Base-by-base conservation (phyloP, 2,797 vertebrate genomes). In the Myotis vivesi region DNA sequence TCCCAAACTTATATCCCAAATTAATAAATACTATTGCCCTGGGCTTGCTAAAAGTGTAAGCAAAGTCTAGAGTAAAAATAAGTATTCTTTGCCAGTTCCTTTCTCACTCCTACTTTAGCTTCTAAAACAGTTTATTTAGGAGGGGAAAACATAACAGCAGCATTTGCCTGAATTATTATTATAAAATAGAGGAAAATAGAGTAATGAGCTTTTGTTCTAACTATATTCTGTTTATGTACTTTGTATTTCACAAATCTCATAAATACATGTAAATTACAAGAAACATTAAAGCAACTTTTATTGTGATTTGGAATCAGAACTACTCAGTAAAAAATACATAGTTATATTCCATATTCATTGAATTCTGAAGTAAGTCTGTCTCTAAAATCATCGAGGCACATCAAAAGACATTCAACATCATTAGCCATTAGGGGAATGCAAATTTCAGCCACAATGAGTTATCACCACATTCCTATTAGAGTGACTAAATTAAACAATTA, bases 271-370 rank as follows among this genome's bases (percentile, higher is more conserved):
- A 81, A 62, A 86, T 75, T 66, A 84, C 25, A 77, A 76, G 20
- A 72, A 75, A 49, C 11, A 81, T 76, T 49, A 41, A 1, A n/a
- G 44, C 10, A 57, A 11, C 9, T 81, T 81, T 71, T 59, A 91
- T 80, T 95, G 81, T 77, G 64, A 55, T 19, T 94, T 77, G 17
- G 77, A 62, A 85, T 86, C 68, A 92, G 68, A 96, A 82, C 85
- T 68, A 68, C 7, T 81, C 94, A 88, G 20, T 69, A 87, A 73
- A 92, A 13, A 23, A 53, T 66, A 55, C 46, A 38, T 53, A 12
- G 16, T n/a, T 71, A 41, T 23, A 76, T 41, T 92, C 25, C 90
- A 53, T 53, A 84, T 90, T 80, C 46, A 71, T 83, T 91, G 84
- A 87, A n/a, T 89, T 82, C 91, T 92, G 33, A 94, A 81, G 38